Conservation (phyloP, 2,888 invertebrate species). For the Epistrophella euchroma region DNA sequence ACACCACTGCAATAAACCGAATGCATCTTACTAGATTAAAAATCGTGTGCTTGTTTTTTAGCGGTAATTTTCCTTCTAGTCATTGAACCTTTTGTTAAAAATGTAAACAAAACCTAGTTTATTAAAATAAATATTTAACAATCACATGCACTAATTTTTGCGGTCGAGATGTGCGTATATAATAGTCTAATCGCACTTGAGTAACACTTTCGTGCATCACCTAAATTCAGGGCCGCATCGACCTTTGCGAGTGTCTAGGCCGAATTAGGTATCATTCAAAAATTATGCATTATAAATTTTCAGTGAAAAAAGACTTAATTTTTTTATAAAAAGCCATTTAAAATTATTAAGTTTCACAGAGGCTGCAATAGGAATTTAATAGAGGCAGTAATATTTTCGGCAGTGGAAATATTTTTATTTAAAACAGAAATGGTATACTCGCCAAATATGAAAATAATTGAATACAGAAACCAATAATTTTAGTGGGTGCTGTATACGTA, state of each 20-base stretch:
- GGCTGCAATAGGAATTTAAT: too few species aligned
- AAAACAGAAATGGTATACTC: too few species aligned
- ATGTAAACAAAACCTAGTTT: conserved; percentile 60
- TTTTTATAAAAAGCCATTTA: too few species aligned
- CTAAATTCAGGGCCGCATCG: neutral
- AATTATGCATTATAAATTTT: neutral
- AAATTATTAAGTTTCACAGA: too few species aligned
- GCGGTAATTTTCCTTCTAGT: conserved; percentile 42
- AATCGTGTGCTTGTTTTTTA: conserved; percentile 8
- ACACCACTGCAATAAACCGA: neutral
- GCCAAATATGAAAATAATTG: too few species aligned
- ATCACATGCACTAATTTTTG: conserved; percentile 44
- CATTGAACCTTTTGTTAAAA: conserved; percentile 45
- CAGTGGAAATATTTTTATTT: too few species aligned
- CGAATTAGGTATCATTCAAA: neutral
- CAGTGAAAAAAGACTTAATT: too few species aligned
- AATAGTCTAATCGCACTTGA: conserved; percentile 53
- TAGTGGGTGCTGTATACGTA: neutral
- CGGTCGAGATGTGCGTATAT: conserved; percentile 51
- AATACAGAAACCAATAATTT: neutral
- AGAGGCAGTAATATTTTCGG: too few species aligned
- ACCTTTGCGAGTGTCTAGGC: neutral
- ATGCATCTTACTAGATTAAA: neutral
- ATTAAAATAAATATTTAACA: conserved; percentile 58
- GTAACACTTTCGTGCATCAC: conserved; percentile 17